Percentiles rank a stretch among this genome's conserved stretches.
Conservation (phyloP, 2,797 vertebrate species). For the Ficedula albicollis region DNA sequence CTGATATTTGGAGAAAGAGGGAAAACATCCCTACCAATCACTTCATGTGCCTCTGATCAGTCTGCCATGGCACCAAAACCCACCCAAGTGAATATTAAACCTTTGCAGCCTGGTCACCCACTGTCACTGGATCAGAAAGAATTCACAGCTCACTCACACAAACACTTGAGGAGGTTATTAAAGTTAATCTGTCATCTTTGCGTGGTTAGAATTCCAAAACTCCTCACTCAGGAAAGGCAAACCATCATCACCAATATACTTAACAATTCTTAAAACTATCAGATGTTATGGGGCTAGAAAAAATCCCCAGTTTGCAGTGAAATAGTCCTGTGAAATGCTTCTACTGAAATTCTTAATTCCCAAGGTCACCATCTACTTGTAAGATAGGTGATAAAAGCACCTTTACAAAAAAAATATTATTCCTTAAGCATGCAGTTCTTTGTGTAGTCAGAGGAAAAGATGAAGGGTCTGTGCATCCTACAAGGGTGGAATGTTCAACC, state of each 20-base stretch:
- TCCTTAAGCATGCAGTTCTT: not conserved
- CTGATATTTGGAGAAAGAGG: not conserved
- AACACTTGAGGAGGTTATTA: not conserved
- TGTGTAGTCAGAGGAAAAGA: not conserved
- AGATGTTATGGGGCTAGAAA: not conserved
- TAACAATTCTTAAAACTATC: not conserved
- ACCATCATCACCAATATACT: not conserved
- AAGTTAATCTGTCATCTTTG: not conserved
- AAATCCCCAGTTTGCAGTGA: not conserved
- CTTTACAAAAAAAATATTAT: not conserved
- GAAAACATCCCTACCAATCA: not conserved
- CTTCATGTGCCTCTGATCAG: not conserved
- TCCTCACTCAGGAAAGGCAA: not conserved
- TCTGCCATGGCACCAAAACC: not conserved
- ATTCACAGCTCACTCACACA: not conserved
- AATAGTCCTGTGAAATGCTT: not conserved
- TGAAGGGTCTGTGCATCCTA: not conserved
- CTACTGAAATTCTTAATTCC: not conserved
- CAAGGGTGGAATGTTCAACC: not conserved
- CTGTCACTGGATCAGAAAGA: not conserved
- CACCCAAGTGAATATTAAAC: not conserved
- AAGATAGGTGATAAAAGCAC: not conserved
- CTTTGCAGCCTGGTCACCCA: not conserved
- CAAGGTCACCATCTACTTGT: not conserved
- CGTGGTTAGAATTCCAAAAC: not conserved